Base-by-base conservation (phyloP, 2,888 invertebrate genomes). In the Drosophila sordidula region DNA sequence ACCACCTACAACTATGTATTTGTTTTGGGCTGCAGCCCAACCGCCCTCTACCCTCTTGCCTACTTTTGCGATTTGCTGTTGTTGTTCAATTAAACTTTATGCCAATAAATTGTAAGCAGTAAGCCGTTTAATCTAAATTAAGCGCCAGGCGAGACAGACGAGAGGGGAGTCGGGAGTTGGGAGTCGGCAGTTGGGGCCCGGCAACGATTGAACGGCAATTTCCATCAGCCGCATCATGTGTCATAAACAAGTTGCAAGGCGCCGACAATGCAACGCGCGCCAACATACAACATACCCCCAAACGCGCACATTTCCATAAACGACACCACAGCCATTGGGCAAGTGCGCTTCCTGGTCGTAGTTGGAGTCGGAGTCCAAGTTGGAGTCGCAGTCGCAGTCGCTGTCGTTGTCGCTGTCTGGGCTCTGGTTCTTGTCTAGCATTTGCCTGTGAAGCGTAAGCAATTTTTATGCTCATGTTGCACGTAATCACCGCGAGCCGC, bases 241-340 rank as follows among this genome's bases (percentile, higher is more conserved):
- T 90, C 91, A 90, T 91, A 87, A 84, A 83, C 89, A 88, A 90
- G 90, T 89, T 90, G 81, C 77, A 90, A 90, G 88, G 90, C 91
- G 89, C 90, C 90, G 91, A 80, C 86, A 75, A 75, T 73, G 64
- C 75, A 56, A 41, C 59, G 68, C 57, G 75, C 41, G 49, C 75
- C 61, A 62, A 29, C 34, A 34, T 4, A 34, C 34, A 34, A 34
- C 63, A 62, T 70, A 62, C 52, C 46, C 51, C 70, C 51, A 47
- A 57, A 46, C 46, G 46, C 42, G 52, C 41, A 65, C 72, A 78
- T 84, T 81, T 81, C 78, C 84, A 84, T 78, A 73, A 83, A 75
- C 76, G 73, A 80, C 79, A 72, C 59, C 69, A 70, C 38, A 78
- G 78, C 75, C 66, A 66, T 51, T 72, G 61, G 84, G 63, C 83